These are phyloP conservation scores for Crotalus tigris DNA, from an alignment of 2,113 vertebrate genomes.

Conservation along the genomic window DNA sequence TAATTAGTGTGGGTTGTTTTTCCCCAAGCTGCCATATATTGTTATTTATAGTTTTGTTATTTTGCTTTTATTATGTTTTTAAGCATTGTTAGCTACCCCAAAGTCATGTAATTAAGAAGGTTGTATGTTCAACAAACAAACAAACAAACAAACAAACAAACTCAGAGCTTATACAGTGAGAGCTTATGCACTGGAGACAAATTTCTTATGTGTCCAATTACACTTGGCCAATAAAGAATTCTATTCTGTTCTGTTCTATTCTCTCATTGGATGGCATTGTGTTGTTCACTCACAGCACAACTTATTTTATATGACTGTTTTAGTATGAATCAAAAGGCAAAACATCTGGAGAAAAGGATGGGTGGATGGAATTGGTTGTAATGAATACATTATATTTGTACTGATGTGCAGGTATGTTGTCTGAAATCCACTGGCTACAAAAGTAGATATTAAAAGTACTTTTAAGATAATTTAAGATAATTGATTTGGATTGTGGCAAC, in stretches of 20 bases:
- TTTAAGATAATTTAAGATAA: neutral
- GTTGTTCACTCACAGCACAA: neutral
- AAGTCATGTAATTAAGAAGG: neutral
- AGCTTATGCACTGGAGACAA: neutral
- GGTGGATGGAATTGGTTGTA: neutral
- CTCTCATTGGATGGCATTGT: neutral
- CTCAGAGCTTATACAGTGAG: neutral
- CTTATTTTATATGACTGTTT: neutral
- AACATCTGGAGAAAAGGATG: neutral
- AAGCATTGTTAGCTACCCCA: neutral
- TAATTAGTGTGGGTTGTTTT: neutral
- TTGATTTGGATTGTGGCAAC: neutral
- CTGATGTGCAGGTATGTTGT: neutral
- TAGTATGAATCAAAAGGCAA: neutral
- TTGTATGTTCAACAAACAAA: neutral
- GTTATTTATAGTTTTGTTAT: neutral
- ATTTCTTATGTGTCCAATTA: neutral
- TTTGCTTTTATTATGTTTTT: neutral
- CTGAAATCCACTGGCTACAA: neutral
- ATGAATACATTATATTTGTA: neutral
- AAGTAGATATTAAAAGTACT: neutral
- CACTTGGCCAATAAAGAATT: neutral
- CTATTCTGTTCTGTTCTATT: no score
- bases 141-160: no score
- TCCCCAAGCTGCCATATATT: neutral